Evolutionary conservation across 2,888 invertebrate genomes (phyloP).

Genomic region (Tubulanus polymorphus): DNA sequence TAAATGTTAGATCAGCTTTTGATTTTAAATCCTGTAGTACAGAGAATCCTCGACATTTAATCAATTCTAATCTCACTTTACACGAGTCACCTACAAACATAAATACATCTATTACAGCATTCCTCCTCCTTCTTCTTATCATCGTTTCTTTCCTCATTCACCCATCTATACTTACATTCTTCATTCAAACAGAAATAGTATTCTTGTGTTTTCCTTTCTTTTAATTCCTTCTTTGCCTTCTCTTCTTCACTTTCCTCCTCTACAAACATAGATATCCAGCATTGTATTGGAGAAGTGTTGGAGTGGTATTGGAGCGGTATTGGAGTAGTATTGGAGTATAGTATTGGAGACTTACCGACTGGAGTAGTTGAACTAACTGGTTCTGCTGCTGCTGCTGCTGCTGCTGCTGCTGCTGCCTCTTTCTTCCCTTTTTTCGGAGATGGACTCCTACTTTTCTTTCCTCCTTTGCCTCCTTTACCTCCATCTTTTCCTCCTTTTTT

Average conservation of each 20-base stretch:
- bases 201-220: slow-evolving; percentile 45
- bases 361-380: too few relatives aligned
- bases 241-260: slow-evolving; percentile 48
- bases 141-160: neutral
- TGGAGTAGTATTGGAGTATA: too few relatives aligned
- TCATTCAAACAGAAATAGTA: slow-evolving; percentile 47
- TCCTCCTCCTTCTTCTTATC: too few relatives aligned
- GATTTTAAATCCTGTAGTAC: slow-evolving; percentile 43
- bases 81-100: slow-evolving; percentile 31
- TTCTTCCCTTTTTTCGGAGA: slow-evolving; percentile 48
- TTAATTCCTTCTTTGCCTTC: slow-evolving; percentile 33
- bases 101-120: too few relatives aligned
- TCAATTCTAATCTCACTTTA: slow-evolving; percentile 41
- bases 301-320: too few relatives aligned
- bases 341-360: too few relatives aligned
- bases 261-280: slow-evolving; percentile 9
- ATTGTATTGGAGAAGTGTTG: too few relatives aligned
- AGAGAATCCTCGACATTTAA: slow-evolving; percentile 32
- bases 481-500: slow-evolving; percentile 28
- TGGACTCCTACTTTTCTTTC: slow-evolving; percentile 38
- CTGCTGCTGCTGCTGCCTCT: slow-evolving; percentile 23
- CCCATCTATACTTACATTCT: slow-evolving; percentile 37
- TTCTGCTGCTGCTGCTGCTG: slow-evolving; percentile 15
- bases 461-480: slow-evolving; percentile 27
- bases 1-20: slow-evolving; percentile 45